Evolutionary conservation across 92 coral and sea anemone species (phyloP).

Genomic region (Actinostola sp.): DNA sequence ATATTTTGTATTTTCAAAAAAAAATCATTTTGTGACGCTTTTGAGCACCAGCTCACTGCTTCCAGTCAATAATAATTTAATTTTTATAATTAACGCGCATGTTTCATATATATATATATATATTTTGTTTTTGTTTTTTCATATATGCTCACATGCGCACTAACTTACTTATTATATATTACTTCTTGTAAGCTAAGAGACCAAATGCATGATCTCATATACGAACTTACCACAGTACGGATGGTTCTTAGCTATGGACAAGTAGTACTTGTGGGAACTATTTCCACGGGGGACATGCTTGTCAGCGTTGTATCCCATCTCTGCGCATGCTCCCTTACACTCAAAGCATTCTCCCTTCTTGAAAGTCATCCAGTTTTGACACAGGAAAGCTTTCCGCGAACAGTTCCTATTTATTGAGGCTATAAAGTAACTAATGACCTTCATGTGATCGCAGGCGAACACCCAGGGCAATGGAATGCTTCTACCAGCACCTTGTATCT

Average conservation of each 20-base stretch:
- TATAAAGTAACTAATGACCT: slow-evolving; percentile 75
- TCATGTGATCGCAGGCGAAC: slow-evolving; percentile 91
- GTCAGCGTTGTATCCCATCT: slow-evolving; percentile 91
- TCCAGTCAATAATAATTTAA: no score
- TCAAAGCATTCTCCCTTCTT: slow-evolving; percentile 69
- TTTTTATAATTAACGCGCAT: no score
- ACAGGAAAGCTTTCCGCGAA: slow-evolving; percentile 67
- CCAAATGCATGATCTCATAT: no score
- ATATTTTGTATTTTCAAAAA: no score
- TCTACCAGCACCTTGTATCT: background rate
- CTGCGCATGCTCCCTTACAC: slow-evolving; percentile 64
- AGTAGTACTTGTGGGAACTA: slow-evolving; percentile 38
- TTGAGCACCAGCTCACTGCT: no score
- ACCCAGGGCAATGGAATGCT: background rate
- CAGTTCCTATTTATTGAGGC: slow-evolving; percentile 77
- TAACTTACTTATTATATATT: no score
- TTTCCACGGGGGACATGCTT: slow-evolving; percentile 20
- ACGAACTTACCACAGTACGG: slow-evolving; percentile 74
- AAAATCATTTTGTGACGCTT: no score
- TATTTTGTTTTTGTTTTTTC: no score
- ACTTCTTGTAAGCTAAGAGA: no score
- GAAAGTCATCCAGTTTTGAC: slow-evolving; percentile 81
- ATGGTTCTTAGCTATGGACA: slow-evolving; percentile 39
- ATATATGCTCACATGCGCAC: no score
- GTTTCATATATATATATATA: no score